Conservation (phyloP, 2,888 invertebrate species). For the Drosophila hawaiiensis region DNA sequence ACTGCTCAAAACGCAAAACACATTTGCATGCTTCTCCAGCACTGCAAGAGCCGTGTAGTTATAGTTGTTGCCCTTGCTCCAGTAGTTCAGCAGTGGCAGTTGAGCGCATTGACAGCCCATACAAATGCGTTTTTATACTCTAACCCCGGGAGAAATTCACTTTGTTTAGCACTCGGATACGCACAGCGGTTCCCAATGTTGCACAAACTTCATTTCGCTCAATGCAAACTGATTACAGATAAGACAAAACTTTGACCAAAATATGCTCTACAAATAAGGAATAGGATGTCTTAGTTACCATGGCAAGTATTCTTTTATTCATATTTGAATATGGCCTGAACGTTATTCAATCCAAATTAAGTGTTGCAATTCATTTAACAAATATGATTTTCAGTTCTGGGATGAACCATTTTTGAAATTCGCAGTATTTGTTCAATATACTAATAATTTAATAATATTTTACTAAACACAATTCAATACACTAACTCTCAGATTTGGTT, state of each 20-base stretch:
- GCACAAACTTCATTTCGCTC: conserved; percentile 38
- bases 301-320: neutral
- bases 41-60: conserved; percentile 10
- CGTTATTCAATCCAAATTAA: neutral
- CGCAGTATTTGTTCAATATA: neutral
- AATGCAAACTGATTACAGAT: conserved; percentile 50
- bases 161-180: conserved; percentile 48
- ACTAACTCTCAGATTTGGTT: neutral
- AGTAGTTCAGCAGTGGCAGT: conserved; percentile 71
- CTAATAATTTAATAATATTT: no score
- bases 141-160: conserved; percentile 57
- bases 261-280: conserved; percentile 9
- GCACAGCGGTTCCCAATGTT: conserved; percentile 28
- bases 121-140: conserved; percentile 68
- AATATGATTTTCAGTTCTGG: neutral
- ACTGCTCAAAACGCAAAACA: conserved; percentile 24
- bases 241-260: conserved; percentile 33
- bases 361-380: neutral
- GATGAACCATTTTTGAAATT: neutral
- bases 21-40: conserved; percentile 57
- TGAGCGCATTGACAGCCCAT: conserved; percentile 71
- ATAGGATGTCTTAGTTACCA: neutral
- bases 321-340: neutral
- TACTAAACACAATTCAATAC: no score
- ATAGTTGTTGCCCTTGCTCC: conserved; percentile 7